phyloP scores from a whole-genome alignment of 1,140 invertebrate genomes.

The Drosophila parabipectinata region DNA sequence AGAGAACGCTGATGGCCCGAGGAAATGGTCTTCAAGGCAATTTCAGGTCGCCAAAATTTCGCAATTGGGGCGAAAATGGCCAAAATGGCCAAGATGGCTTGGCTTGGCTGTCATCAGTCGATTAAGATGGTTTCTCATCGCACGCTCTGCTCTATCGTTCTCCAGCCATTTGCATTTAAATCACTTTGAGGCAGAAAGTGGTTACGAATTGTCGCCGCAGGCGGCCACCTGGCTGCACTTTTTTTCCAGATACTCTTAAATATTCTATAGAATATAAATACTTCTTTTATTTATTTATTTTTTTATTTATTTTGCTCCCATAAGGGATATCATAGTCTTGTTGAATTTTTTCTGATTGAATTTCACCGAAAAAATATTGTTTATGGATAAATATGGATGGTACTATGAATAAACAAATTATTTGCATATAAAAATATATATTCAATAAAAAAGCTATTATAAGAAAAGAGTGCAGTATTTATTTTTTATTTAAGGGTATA shows the following conservation, averaged over 20 bases:
- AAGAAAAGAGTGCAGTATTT: too few species aligned
- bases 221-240: not conserved
- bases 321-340: too few species aligned
- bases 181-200: slow-evolving; percentile 28
- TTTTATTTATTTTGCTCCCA: too few species aligned
- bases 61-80: slow-evolving; percentile 32
- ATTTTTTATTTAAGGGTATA: too few species aligned
- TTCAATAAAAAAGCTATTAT: not conserved
- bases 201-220: not conserved
- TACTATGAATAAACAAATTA: too few species aligned
- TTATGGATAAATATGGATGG: too few species aligned
- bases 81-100: slow-evolving; percentile 7
- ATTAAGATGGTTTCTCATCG: slow-evolving; percentile 20
- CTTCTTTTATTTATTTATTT: too few species aligned
- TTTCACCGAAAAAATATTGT: too few species aligned
- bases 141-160: not conserved
- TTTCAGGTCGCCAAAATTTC: slow-evolving; percentile 29
- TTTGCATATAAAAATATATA: too few species aligned
- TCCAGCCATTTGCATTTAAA: slow-evolving; percentile 70
- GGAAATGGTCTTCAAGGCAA: slow-evolving; percentile 31
- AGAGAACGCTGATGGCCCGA: slow-evolving; percentile 34
- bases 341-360: too few species aligned
- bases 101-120: slow-evolving; percentile 20
- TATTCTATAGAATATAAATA: too few species aligned
- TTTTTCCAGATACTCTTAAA: not conserved